A percentile compares a stretch with the other conserved stretches of the same genome.
Conservation (phyloP, 2,888 invertebrate genomes). For the Petrophora chlorosata region DNA sequence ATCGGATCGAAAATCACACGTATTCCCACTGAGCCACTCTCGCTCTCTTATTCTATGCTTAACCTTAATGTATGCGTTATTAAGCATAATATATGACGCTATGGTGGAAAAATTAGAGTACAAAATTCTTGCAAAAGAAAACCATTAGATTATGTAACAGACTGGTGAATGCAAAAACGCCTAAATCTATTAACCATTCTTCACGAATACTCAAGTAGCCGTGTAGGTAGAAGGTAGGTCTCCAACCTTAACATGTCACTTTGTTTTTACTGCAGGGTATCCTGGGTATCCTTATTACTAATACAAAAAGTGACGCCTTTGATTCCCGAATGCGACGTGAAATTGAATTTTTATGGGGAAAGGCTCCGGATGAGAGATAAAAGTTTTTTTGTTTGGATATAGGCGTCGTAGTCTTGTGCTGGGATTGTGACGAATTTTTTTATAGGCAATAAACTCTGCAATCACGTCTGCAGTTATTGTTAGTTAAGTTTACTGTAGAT, state of each 20-base stretch:
- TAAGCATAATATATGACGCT: too few species aligned
- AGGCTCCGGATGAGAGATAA: conserved; percentile 13
- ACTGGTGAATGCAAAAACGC: too few species aligned
- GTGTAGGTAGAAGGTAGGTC: too few species aligned
- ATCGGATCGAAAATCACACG: too few species aligned
- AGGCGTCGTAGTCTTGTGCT: not conserved
- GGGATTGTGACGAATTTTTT: not conserved
- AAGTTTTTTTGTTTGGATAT: conserved; percentile 2
- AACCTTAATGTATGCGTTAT: too few species aligned
- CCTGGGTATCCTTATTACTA: conserved; percentile 13
- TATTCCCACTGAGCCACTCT: too few species aligned
- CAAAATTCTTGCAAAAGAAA: too few species aligned
- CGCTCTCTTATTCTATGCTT: too few species aligned
- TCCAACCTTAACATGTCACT: conserved; percentile 2
- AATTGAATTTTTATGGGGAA: conserved; percentile 24
- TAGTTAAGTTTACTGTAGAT: not conserved
- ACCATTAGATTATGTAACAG: too few species aligned
- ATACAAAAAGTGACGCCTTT: conserved; percentile 20
- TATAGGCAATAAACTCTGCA: not conserved
- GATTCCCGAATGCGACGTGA: conserved; percentile 18
- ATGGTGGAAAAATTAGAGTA: too few species aligned
- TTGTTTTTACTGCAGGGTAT: conserved; percentile 14
- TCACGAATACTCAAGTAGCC: too few species aligned
- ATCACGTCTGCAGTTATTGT: not conserved
- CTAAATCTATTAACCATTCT: too few species aligned